Percentiles rank a stretch among this genome's conserved stretches.
Conservation (phyloP, 2,888 invertebrate species). For the Athrips mouffetella region DNA sequence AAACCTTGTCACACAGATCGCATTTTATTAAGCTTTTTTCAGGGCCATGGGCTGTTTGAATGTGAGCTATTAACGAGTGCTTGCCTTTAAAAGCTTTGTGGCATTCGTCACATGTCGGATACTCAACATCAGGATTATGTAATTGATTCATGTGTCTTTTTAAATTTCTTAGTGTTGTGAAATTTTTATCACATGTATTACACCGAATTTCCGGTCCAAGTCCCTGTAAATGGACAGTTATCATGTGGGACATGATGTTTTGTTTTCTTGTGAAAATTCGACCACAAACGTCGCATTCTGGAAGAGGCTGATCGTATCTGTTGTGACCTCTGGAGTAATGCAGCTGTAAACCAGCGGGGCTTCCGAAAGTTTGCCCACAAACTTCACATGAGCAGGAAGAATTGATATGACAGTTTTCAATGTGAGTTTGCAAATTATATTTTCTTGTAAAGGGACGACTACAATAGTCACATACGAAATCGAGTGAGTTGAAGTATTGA, state of each 20-base stretch:
- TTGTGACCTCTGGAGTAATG: constrained; percentile 57
- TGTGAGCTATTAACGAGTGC: constrained; percentile 46
- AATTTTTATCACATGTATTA: constrained; percentile 43
- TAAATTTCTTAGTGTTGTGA: constrained; percentile 53
- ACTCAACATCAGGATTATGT: constrained; percentile 49
- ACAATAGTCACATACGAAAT: constrained; percentile 59
- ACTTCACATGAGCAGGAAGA: constrained; percentile 47
- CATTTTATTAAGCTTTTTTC: constrained; percentile 41
- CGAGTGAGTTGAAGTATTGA: constrained; percentile 25
- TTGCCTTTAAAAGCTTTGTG: constrained; percentile 50
- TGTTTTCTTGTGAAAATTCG: constrained; percentile 59
- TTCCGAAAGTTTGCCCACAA: constrained; percentile 51
- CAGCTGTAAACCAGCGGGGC: constrained; percentile 45
- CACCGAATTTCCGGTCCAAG: constrained; percentile 43
- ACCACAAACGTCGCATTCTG: constrained; percentile 63
- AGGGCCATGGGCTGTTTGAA: constrained; percentile 40
- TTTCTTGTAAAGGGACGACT: constrained; percentile 56
- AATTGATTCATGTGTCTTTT: constrained; percentile 51
- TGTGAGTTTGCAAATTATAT: constrained; percentile 58
- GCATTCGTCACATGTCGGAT: constrained; percentile 53
- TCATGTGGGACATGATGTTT: constrained; percentile 62
- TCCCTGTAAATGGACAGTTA: constrained; percentile 52
- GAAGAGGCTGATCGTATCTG: constrained; percentile 41
- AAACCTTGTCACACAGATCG: constrained; percentile 46
- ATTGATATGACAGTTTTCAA: constrained; percentile 57